A percentile compares a stretch with the other conserved stretches of the same genome.
Conservation (phyloP, 2,113 vertebrate genomes). For the Zeus faber region DNA sequence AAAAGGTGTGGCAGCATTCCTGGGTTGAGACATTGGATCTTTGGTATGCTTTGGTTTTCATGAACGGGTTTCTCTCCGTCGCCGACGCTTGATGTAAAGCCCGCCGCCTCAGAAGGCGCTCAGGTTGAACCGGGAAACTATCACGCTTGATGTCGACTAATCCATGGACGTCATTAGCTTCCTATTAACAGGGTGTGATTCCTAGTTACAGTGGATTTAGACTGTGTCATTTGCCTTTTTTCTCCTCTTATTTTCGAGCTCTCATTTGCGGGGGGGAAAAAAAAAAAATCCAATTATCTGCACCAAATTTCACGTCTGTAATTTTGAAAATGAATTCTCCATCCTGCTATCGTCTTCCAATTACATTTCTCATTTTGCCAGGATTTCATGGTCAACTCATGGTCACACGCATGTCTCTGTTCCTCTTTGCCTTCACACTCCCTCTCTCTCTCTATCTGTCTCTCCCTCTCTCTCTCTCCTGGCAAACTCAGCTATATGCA, state of each 20-base stretch:
- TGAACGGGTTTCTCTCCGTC: no score
- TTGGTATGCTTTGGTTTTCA: no score
- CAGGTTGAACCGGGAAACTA: slow-evolving; percentile 26
- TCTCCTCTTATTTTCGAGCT: slow-evolving; percentile 16
- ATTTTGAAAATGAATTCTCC: slow-evolving; percentile 61
- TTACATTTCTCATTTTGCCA: slow-evolving; percentile 64
- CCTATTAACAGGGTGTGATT: slow-evolving; percentile 47
- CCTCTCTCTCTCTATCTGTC: slow-evolving; percentile 18
- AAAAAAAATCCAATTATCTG: slow-evolving; percentile 36
- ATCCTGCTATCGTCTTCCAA: slow-evolving; percentile 50
- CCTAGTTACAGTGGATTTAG: slow-evolving; percentile 45
- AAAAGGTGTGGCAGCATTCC: no score
- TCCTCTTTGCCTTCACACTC: slow-evolving; percentile 34
- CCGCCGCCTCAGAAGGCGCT: slow-evolving; percentile 14
- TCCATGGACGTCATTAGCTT: slow-evolving; percentile 54
- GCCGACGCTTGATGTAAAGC: not conserved
- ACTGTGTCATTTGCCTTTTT: slow-evolving; percentile 21
- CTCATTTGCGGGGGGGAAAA: slow-evolving; percentile 45
- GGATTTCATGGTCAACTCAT: slow-evolving; percentile 65
- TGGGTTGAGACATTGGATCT: no score
- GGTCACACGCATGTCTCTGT: slow-evolving; percentile 36
- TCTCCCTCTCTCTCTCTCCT: no score
- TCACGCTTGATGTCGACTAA: slow-evolving; percentile 41
- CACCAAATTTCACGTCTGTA: slow-evolving; percentile 54
- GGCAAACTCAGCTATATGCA: no score